Base-by-base conservation (phyloP, 2,888 invertebrate genomes). In the Phyllotreta striolata region DNA sequence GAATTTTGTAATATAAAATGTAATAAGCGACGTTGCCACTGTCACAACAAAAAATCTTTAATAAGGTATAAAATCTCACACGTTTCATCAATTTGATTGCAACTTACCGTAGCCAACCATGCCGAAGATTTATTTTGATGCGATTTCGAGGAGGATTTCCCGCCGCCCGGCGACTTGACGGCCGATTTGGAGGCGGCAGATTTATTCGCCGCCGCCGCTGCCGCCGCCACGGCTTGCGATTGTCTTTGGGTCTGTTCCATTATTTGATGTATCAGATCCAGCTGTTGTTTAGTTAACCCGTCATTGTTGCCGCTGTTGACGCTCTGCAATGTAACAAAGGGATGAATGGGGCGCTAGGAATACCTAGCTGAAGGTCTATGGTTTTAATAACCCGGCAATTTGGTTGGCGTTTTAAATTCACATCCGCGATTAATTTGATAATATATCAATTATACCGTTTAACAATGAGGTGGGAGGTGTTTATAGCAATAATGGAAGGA, bases 191-290 rank as follows among this genome's bases (percentile, higher is more conserved):
- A 82, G 66, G 81, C 82, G 34, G 65, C 46, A 56, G 68, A 54
- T 66, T 68, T 65, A 46, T 63, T 63, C 14, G 52, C 47, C 37
- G 64, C 55, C 46, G 58, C 54, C 47, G 62, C 59, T 47, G 65
- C 65, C 47, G 64, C 63, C 24, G 63, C 67, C 54, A 64, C 67
- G 43, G 87, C 86, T 73, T 89, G 89, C 68, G 81, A 81, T 75
- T 82, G 82, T 76, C 81, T 75, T 77, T 89, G 89, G 12, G 89
- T 89, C 79, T 90, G 90, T 75, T 90, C 89, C 89, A 90, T 90
- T 73, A 90, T 90, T 81, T 90, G 89, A 80, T 90, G 89, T 75
- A 90, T 90, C 74, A 91, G 84, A 79, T 90, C 90, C 73, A 90
- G 83, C 79, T 91, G 91, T 75, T 91, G 89, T 73, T 89, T 87